Conservation (phyloP, 2,888 invertebrate genomes). For the Aradus depressus region DNA sequence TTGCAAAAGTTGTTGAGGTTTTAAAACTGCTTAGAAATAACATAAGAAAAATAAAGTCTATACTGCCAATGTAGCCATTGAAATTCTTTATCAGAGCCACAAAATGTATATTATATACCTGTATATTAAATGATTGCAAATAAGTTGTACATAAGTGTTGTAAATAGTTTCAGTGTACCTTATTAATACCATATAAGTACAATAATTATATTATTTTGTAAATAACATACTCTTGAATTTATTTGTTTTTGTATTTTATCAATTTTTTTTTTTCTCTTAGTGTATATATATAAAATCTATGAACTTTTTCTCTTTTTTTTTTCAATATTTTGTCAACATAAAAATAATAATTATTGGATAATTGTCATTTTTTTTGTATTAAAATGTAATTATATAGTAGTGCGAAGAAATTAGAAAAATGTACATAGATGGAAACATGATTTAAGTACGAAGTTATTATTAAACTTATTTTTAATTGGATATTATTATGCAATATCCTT, state of each 20-base stretch:
- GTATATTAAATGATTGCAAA: slow-evolving; percentile 14
- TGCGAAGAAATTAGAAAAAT: too few species aligned
- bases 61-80: too few species aligned
- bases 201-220: slow-evolving; percentile 4
- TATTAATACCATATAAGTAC: not conserved
- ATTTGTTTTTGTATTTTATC: slow-evolving; percentile 12
- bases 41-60: too few species aligned
- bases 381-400: slow-evolving; percentile 10
- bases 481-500: too few species aligned
- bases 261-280: slow-evolving; percentile 6
- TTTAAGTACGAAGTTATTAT: too few species aligned
- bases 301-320: not conserved
- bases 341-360: slow-evolving; percentile 8
- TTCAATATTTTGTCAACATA: slow-evolving; percentile 11
- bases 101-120: slow-evolving; percentile 10
- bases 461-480: too few species aligned
- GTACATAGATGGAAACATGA: too few species aligned
- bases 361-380: slow-evolving; percentile 6
- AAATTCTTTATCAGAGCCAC: too few species aligned
- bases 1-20: too few species aligned
- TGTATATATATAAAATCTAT: slow-evolving; percentile 5
- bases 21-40: too few species aligned
- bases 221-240: too few species aligned
- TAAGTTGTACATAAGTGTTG: too few species aligned
- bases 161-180: slow-evolving; percentile 13